phyloP scores from a whole-genome alignment of 2,113 vertebrate species.

The Crotalus tigris region DNA sequence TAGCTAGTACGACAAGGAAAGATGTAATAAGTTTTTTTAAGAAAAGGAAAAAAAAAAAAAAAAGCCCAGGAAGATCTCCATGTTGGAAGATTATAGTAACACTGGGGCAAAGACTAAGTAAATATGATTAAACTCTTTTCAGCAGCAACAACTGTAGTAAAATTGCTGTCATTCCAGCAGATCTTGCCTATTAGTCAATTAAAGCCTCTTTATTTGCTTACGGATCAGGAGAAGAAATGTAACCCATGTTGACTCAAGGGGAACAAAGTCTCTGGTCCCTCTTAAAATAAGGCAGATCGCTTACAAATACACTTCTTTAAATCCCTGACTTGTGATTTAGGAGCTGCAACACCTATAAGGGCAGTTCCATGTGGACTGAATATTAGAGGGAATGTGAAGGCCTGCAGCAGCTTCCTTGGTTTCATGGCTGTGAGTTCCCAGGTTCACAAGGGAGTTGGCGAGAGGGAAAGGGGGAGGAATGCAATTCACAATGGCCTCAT shows the following conservation, averaged over 20 bases:
- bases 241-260: not conserved
- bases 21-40: fast-evolving
- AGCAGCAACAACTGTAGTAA: not conserved
- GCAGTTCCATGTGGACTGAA: not conserved
- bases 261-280: not conserved
- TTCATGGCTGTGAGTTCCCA: not conserved
- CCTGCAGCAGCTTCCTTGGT: not conserved
- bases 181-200: fast-evolving
- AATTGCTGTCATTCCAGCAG: not conserved
- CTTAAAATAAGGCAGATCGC: not conserved
- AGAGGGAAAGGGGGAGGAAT: conserved; percentile 23
- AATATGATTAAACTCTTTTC: conserved; percentile 2
- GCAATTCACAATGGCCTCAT: conserved; percentile 40
- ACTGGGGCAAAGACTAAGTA: not conserved
- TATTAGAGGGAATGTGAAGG: not conserved
- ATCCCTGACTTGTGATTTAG: not conserved
- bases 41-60: not conserved
- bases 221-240: not conserved
- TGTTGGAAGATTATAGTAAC: not conserved
- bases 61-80: not conserved
- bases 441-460: conserved; percentile 1
- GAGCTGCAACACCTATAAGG: not conserved
- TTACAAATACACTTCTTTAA: not conserved
- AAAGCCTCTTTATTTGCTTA: not conserved
- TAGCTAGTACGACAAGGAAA: not conserved